Conservation (phyloP, 1,140 invertebrate species). For the Drosophila punjabiensis region DNA sequence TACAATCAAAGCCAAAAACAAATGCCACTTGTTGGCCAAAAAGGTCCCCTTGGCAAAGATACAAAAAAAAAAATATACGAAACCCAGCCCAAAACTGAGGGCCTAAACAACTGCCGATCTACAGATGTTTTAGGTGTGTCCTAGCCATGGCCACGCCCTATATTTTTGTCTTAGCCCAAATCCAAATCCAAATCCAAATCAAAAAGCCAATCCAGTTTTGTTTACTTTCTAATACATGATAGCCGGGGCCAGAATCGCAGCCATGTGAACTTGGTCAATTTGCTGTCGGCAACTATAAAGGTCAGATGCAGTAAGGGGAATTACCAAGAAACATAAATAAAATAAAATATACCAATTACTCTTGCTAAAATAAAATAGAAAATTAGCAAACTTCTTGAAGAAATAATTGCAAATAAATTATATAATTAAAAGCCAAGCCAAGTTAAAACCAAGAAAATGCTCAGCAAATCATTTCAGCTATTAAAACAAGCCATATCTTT, state of each 20-base stretch:
- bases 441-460: background rate
- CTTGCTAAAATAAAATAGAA: background rate
- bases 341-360: background rate
- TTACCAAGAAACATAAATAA: background rate
- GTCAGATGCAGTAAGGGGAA: slow-evolving; percentile 40
- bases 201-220: slow-evolving; percentile 9
- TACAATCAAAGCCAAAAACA: slow-evolving; percentile 51
- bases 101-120: slow-evolving; percentile 22
- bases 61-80: background rate
- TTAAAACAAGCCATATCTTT: background rate
- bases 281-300: slow-evolving; percentile 52
- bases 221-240: slow-evolving; percentile 79
- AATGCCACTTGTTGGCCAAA: slow-evolving; percentile 68
- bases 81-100: slow-evolving; percentile 61
- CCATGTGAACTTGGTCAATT: slow-evolving; percentile 76
- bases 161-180: slow-evolving; percentile 38
- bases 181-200: slow-evolving; percentile 29
- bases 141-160: slow-evolving; percentile 32
- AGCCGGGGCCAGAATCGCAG: slow-evolving; percentile 46
- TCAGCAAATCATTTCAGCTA: background rate
- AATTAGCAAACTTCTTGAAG: background rate
- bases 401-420: background rate
- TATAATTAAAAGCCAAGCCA: background rate
- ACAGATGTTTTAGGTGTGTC: slow-evolving; percentile 58
- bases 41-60: slow-evolving; percentile 34